Percentiles rank a stretch among this genome's conserved stretches.
These are phyloP conservation scores for Knipowitschia caucasica DNA, from an alignment of 2,797 vertebrate genomes.

Conservation along the genomic window DNA sequence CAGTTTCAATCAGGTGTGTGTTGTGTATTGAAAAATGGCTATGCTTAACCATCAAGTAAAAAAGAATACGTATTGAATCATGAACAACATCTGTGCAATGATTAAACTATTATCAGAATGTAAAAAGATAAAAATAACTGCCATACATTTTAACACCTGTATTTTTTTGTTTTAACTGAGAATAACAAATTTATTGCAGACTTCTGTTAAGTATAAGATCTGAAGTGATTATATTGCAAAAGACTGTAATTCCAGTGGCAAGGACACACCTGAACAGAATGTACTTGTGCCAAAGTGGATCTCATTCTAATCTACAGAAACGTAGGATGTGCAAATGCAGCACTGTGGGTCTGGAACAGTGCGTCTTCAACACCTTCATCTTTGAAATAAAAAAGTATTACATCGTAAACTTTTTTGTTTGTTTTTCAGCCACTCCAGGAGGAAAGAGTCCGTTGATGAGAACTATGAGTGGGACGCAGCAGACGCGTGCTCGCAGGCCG, in stretches of 20 bases:
- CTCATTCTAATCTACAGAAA: neutral
- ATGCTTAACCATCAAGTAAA: too few relatives aligned
- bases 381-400: neutral
- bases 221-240: neutral
- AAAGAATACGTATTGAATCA: too few relatives aligned
- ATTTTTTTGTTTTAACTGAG: too few relatives aligned
- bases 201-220: constrained; percentile 1
- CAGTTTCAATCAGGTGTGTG: too few relatives aligned
- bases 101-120: too few relatives aligned
- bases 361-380: neutral
- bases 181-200: neutral
- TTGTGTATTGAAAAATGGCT: too few relatives aligned
- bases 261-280: neutral
- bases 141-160: too few relatives aligned
- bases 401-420: neutral
- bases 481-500: constrained; percentile 76
- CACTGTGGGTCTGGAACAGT: neutral
- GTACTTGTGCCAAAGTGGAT: neutral
- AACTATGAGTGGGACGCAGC: constrained; percentile 93
- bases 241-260: neutral
- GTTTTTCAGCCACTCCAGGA: constrained; percentile 63
- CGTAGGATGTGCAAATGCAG: neutral
- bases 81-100: too few relatives aligned
- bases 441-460: constrained; percentile 88
- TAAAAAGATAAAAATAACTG: too few relatives aligned